Base-by-base conservation (phyloP, 2,888 invertebrate genomes). In the Formica aserva region DNA sequence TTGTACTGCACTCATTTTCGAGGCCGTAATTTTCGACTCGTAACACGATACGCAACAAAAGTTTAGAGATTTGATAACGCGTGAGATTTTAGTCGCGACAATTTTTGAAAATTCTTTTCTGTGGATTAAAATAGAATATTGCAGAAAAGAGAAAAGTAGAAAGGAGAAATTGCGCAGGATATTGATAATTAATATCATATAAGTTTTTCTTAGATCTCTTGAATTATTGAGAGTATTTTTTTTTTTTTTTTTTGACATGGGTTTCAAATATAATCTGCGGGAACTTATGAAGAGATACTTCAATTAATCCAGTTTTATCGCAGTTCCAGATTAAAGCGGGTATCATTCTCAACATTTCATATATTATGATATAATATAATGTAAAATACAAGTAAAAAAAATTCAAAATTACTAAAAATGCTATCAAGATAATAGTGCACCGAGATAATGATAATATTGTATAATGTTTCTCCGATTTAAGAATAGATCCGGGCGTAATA, bases 131-230 rank as follows among this genome's bases (percentile, higher is more conserved):
- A 5, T 22, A 11, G 18, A 55, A 48, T 45, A 29, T 32, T 45
- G 9, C 6, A 48, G 3, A 22, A 75, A n/a, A 75, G 13, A 57
- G 22, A 15, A 22, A 8, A 62, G 32, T 26, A 62, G n/a, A 3
- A 18, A 57, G 8, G 6, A 35, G 6, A 35, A 35, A 6, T 35
- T 35, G 13, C 26, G 29, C 26, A 41, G 13, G 3, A 9, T 41
- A 29, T 26, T 26, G 22, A 32, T 32, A 15, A 35, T 45, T 65
- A 35, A 18, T 18, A 48, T 65, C 22, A 15, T 32, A 65, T 15
- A 48, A 48, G 41, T 22, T 48, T 75, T 62, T 75, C 32, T 52
- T 35, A 63, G 18, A 52, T 18, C 48, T 65, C 22, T 48, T 22
- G 11, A 72, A 22, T 18, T 26, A 52, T 38, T 41, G 38, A 60